Base-by-base conservation (phyloP, 2,888 invertebrate genomes). In the Atethmia centrago region DNA sequence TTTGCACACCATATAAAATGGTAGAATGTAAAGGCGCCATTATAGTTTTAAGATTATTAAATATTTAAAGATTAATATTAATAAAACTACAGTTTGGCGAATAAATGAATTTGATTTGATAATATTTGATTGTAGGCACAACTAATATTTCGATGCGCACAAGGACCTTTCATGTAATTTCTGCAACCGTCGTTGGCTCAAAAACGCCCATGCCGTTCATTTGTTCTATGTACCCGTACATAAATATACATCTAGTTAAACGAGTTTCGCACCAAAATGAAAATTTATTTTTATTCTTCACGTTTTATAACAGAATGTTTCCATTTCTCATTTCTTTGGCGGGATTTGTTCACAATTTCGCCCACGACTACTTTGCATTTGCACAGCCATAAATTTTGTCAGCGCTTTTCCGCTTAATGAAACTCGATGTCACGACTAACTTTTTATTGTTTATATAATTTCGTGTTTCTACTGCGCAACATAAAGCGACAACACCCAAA, bases 281-380 rank as follows among this genome's bases (percentile, higher is more conserved):
- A 89, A 90, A 91, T 87, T 88, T 88, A 89, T 91, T 77, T 92
- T 88, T 88, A 87, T 89, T 88, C 85, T 84, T 83, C 87, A 86
- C 89, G 85, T 88, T 89, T 84, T 85, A 87, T 90, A 92, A 92
- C 90, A 89, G 88, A 92, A 91, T 90, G 92, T 90, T 90, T 88
- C 86, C 85, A 88, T 89, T 88, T 89, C 90, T 89, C 89, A 89
- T 92, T 92, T 90, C 87, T 87, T 89, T 87, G 84, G 88, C 83
- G 88, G 88, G 90, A 91, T 93, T 93, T 92, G 91, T 92, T 92
- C 89, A 90, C 90, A 92, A 91, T 92, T 92, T 90, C 87, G 89
- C 88, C 90, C 88, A 91, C 89, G 90, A 92, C 88, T 87, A 89
- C 88, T 91, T 90, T 92, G 89, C 91, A 90, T 91, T 91, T 88